phyloP scores from a whole-genome alignment of 2,888 invertebrate species.

The Pollenia amentaria region DNA sequence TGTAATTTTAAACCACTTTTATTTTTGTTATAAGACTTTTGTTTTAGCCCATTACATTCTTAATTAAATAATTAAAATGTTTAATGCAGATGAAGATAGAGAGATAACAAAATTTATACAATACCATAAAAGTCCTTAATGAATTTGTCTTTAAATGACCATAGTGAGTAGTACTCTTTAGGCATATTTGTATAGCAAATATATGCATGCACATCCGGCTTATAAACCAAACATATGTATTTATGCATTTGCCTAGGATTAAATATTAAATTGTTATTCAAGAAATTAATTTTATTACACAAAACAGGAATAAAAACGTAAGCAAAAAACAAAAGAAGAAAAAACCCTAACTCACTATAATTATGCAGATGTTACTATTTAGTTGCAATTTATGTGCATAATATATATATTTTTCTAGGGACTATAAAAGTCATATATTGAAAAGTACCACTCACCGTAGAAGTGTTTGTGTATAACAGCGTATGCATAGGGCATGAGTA shows the following conservation, averaged over 20 bases:
- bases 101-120: constrained; percentile 15
- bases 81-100: constrained; percentile 10
- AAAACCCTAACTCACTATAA: constrained; percentile 3
- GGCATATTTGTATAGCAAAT: background rate
- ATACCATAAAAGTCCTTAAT: constrained; percentile 17
- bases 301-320: background rate
- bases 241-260: constrained; percentile 42
- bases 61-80: constrained; percentile 39
- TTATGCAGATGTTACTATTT: constrained; percentile 61
- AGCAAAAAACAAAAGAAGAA: background rate
- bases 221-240: background rate
- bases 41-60: background rate
- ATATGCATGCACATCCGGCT: constrained; percentile 51
- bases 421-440: constrained; percentile 8
- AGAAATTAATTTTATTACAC: constrained; percentile 10
- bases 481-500: background rate
- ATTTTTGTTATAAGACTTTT: background rate
- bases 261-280: constrained; percentile 56
- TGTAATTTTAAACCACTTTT: background rate
- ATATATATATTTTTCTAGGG: constrained; percentile 40
- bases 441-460: background rate
- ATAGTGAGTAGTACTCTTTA: background rate
- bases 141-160: constrained; percentile 41
- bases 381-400: constrained; percentile 59
- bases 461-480: background rate